phyloP scores from a whole-genome alignment of 1,140 invertebrate genomes.

The Saxidomus purpurata region DNA sequence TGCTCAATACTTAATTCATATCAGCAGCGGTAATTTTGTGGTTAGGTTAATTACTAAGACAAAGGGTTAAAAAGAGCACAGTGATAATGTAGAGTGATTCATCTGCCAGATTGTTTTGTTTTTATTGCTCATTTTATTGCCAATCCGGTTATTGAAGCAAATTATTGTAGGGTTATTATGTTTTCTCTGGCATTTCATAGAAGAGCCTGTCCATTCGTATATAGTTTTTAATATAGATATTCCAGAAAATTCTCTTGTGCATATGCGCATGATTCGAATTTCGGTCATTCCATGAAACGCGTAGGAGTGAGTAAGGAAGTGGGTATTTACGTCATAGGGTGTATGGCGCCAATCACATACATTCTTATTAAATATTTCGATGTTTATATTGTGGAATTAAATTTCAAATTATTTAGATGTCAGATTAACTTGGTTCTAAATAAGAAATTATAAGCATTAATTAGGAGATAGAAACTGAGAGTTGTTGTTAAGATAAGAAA shows the following conservation, averaged over 20 bases:
- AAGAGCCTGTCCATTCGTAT: neutral
- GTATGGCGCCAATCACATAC: too few species aligned
- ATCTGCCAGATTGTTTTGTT: conserved; percentile 11
- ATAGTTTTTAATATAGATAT: conserved; percentile 4
- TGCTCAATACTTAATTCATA: neutral
- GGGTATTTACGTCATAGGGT: too few species aligned
- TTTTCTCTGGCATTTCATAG: neutral
- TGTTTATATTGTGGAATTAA: too few species aligned
- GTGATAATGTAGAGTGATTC: neutral
- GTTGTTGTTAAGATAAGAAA: too few species aligned
- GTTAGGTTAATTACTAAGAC: neutral
- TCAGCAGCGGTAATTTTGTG: neutral
- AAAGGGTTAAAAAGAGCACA: conserved; percentile 10
- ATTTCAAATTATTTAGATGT: too few species aligned
- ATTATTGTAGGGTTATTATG: neutral
- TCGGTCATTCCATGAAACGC: neutral
- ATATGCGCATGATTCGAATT: conserved; percentile 8
- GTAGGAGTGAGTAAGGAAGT: neutral
- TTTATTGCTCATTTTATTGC: conserved; percentile 18
- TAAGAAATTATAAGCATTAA: too few species aligned
- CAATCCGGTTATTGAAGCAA: conserved; percentile 14
- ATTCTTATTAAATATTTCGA: too few species aligned
- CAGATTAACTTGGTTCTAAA: too few species aligned
- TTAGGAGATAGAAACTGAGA: too few species aligned
- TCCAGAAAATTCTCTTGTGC: neutral